phyloP scores from a whole-genome alignment of 2,797 vertebrate genomes.

The Anas georgica region DNA sequence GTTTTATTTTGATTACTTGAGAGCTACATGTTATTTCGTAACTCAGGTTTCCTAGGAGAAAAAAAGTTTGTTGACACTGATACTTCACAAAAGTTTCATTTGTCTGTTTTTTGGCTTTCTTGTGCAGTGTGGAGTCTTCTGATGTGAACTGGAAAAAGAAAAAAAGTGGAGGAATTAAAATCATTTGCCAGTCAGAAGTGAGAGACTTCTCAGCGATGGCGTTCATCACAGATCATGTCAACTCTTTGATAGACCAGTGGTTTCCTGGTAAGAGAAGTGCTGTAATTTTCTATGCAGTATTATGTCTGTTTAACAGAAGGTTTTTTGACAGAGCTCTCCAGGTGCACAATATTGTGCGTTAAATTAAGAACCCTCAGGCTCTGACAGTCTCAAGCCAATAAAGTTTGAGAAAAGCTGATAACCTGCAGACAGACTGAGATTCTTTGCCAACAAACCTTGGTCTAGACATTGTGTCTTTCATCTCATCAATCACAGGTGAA shows the following conservation, averaged over 20 bases:
- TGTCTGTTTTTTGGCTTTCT: neutral
- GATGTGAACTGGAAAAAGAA: slow-evolving; percentile 96
- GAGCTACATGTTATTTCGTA: neutral
- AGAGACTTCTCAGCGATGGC: slow-evolving; percentile 98
- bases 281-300: neutral
- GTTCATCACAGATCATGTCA: slow-evolving; percentile 96
- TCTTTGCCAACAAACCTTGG: neutral
- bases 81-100: slow-evolving; percentile 7
- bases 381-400: neutral
- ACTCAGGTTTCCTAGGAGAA: slow-evolving; percentile 2
- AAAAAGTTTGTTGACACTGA: neutral
- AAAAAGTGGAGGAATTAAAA: slow-evolving; percentile 96
- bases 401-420: slow-evolving; percentile 18
- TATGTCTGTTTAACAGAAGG: neutral
- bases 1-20: slow-evolving; percentile 16
- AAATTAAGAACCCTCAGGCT: slow-evolving; percentile 31
- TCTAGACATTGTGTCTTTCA: slow-evolving; percentile 4
- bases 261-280: slow-evolving; percentile 89
- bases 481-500: neutral
- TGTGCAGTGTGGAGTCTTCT: slow-evolving; percentile 91
- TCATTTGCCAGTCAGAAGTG: slow-evolving; percentile 92
- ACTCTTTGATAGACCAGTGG: slow-evolving; percentile 96
- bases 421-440: neutral
- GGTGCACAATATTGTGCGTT: neutral
- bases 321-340: slow-evolving; percentile 18